Evolutionary conservation across 2,888 invertebrate species (phyloP).

Genomic region (Eledona agricola): DNA sequence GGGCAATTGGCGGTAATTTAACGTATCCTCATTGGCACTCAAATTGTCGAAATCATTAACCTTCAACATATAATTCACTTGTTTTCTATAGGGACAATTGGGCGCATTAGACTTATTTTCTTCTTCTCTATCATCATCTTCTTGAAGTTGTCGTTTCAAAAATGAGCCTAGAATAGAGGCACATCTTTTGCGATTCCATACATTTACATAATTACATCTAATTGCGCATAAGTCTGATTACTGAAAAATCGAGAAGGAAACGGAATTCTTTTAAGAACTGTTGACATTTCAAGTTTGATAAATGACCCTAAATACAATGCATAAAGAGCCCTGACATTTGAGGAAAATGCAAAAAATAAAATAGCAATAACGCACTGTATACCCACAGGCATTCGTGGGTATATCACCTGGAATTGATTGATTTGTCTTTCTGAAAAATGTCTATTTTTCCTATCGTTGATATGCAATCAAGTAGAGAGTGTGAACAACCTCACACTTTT

Average conservation of each 20-base stretch:
- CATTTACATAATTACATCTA: no score
- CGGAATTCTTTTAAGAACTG: conserved; percentile 6
- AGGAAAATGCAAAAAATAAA: conserved; percentile 12
- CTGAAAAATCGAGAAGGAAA: no score
- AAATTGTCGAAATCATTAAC: conserved; percentile 49
- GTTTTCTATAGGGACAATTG: conserved; percentile 37
- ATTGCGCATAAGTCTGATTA: no score
- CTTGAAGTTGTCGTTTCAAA: no score
- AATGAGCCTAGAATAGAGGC: no score
- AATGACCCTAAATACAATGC: conserved; percentile 26
- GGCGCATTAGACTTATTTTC: conserved; percentile 25
- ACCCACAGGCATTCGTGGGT: no score
- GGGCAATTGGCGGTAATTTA: conserved; percentile 52
- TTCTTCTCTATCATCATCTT: conserved; percentile 29
- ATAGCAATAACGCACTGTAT: conserved; percentile 9
- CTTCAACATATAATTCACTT: conserved; percentile 48
- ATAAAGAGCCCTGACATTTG: conserved; percentile 25
- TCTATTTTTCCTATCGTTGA: no score
- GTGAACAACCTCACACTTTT: no score
- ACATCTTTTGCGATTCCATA: no score
- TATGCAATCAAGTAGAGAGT: no score
- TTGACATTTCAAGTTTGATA: conserved; percentile 26
- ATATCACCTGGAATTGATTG: no score
- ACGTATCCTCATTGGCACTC: conserved; percentile 53
- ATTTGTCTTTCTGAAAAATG: not conserved